Evolutionary conservation across 2,797 vertebrate genomes (phyloP).

Genomic region (Nothura maculosa): DNA sequence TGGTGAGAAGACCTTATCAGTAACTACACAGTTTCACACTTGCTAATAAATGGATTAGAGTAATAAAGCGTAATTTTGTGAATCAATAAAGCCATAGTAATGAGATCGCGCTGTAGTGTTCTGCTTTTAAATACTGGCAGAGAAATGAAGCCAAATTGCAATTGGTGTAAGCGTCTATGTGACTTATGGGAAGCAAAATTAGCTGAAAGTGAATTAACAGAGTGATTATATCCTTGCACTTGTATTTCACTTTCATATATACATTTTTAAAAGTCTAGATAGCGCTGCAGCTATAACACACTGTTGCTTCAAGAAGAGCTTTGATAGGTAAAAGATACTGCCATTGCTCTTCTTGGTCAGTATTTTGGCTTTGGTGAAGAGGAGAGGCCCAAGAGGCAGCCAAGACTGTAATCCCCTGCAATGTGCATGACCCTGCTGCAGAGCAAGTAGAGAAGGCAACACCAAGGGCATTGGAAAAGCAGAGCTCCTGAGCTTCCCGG

Average conservation of each 20-base stretch:
- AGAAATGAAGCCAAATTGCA: conserved; percentile 39
- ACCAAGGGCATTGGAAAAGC: not conserved
- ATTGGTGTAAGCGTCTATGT: not conserved
- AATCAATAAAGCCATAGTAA: conserved; percentile 61
- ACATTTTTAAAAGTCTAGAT: not conserved
- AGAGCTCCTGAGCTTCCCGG: not conserved
- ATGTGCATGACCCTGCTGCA: not conserved
- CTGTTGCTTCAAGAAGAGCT: not conserved
- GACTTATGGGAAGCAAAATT: conserved; percentile 40
- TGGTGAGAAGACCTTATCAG: not conserved
- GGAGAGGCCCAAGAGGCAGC: not conserved
- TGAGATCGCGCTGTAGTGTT: conserved; percentile 38
- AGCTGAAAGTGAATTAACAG: conserved; percentile 54
- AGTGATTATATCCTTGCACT: conserved; percentile 2
- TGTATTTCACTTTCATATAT: not conserved
- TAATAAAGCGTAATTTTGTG: conserved; percentile 63
- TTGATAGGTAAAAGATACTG: not conserved
- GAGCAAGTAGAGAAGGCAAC: not conserved
- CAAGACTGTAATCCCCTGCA: accelerated
- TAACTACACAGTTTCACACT: not conserved
- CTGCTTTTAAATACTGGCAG: conserved; percentile 52
- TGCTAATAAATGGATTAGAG: conserved; percentile 50
- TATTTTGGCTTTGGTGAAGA: not conserved
- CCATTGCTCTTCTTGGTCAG: not conserved
- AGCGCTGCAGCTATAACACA: not conserved